These are phyloP conservation scores for Meda fulgida DNA, from an alignment of 2,797 vertebrate genomes.

Conservation along the genomic window DNA sequence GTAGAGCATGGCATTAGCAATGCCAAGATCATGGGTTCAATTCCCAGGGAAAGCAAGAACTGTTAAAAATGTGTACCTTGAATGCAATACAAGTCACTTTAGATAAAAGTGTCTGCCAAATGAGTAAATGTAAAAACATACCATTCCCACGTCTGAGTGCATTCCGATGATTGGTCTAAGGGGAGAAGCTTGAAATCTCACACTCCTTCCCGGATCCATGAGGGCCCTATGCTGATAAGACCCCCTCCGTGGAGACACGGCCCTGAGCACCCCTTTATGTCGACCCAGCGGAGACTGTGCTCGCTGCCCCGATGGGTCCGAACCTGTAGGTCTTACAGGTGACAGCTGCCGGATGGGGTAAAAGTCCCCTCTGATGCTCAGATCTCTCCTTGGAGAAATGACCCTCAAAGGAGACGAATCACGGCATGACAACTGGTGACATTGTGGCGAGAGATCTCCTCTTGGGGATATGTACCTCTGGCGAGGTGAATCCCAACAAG, in stretches of 20 bases:
- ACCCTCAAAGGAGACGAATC: slow-evolving; percentile 89
- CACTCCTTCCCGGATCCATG: slow-evolving; percentile 82
- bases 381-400: slow-evolving; percentile 84
- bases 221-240: slow-evolving; percentile 86
- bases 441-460: slow-evolving; percentile 89
- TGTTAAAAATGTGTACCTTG: background rate
- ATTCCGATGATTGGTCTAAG: slow-evolving; percentile 42
- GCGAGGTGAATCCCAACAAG: slow-evolving; percentile 89
- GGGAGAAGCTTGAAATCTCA: slow-evolving; percentile 76
- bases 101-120: background rate
- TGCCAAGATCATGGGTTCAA: background rate
- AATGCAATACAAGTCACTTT: background rate
- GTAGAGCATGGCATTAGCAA: background rate
- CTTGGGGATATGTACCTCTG: slow-evolving; percentile 92
- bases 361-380: slow-evolving; percentile 80
- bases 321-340: slow-evolving; percentile 79
- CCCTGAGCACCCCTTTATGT: slow-evolving; percentile 88
- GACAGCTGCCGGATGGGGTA: slow-evolving; percentile 77
- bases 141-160: slow-evolving; percentile 37
- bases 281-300: slow-evolving; percentile 88
- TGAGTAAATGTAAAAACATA: slow-evolving; percentile 18
- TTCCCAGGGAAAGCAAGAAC: background rate
- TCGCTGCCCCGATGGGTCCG: slow-evolving; percentile 82
- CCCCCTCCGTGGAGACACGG: slow-evolving; percentile 91
- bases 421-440: slow-evolving; percentile 87